A percentile compares a stretch with the other conserved stretches of the same genome.
These are phyloP conservation scores for Aegithalos caudatus DNA, from an alignment of 2,113 vertebrate genomes.

Conservation along the genomic window DNA sequence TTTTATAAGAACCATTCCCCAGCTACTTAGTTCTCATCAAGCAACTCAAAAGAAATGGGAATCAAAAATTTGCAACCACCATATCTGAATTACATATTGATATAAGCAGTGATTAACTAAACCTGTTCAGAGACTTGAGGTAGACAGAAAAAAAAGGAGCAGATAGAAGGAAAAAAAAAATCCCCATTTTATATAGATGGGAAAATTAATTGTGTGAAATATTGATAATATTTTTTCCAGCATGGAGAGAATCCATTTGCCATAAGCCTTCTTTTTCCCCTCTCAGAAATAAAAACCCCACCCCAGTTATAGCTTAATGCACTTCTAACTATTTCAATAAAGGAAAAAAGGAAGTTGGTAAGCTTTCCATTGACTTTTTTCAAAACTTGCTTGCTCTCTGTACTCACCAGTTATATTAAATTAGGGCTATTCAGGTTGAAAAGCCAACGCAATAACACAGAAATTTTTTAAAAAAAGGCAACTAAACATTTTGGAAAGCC, in stretches of 20 bases:
- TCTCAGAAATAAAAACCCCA: not conserved
- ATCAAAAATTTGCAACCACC: not conserved
- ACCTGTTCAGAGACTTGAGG: not conserved
- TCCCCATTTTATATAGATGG: not conserved
- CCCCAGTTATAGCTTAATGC: not conserved
- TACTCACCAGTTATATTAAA: not conserved
- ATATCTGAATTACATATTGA: conserved; percentile 2
- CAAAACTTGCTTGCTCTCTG: not conserved
- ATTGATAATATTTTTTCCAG: not conserved
- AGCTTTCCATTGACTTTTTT: not conserved
- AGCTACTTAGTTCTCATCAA: not conserved
- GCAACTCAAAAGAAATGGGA: conserved; percentile 23
- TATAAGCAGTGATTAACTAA: conserved; percentile 11
- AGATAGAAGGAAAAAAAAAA: not conserved
- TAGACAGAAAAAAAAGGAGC: not conserved
- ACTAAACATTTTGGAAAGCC: not conserved
- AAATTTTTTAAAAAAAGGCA: not conserved
- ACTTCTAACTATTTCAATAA: not conserved
- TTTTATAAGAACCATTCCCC: conserved; percentile 46
- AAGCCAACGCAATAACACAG: not conserved
- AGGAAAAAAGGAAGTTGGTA: not conserved
- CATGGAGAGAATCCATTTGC: not conserved
- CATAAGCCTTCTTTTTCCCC: not conserved
- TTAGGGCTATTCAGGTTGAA: not conserved
- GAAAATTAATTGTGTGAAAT: not conserved